Percentiles rank a stretch among this genome's conserved stretches.
These are phyloP conservation scores for Toxotes chatareus DNA, from an alignment of 2,113 vertebrate species.

Conservation along the genomic window DNA sequence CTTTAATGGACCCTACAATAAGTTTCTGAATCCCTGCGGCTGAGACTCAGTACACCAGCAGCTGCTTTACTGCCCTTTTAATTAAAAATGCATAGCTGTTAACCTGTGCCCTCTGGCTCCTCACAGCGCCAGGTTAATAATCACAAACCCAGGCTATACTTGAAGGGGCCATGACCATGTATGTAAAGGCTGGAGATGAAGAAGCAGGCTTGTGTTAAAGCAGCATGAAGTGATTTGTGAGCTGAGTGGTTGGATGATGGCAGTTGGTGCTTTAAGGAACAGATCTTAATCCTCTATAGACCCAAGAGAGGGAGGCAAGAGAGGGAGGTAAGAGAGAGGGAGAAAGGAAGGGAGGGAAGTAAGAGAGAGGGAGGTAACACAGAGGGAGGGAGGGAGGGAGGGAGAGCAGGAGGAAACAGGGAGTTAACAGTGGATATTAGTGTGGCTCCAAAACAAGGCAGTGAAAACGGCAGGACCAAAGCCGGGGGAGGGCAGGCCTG, in stretches of 20 bases:
- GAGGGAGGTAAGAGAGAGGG: constrained; percentile 3
- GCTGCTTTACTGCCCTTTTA: constrained; percentile 67
- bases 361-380: not conserved
- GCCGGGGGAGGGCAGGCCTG: constrained; percentile 53
- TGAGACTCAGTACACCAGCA: constrained; percentile 31
- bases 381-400: not conserved
- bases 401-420: constrained; percentile 36
- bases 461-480: constrained; percentile 47
- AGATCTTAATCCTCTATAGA: constrained; percentile 62
- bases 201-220: constrained; percentile 48
- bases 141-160: constrained; percentile 45
- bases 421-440: constrained; percentile 65
- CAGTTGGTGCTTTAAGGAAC: constrained; percentile 54
- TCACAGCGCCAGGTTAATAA: constrained; percentile 57
- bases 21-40: constrained; percentile 27
- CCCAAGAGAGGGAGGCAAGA: constrained; percentile 26
- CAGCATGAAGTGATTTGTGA: constrained; percentile 65
- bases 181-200: constrained; percentile 44
- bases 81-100: constrained; percentile 68
- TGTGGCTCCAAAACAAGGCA: constrained; percentile 60
- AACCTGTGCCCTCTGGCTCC: constrained; percentile 42
- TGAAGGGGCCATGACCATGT: constrained; percentile 39
- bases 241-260: constrained; percentile 45
- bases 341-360: not conserved
- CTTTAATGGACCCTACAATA: not conserved